These are phyloP conservation scores for Villa cingulata DNA, from an alignment of 2,888 invertebrate species.

Conservation along the genomic window DNA sequence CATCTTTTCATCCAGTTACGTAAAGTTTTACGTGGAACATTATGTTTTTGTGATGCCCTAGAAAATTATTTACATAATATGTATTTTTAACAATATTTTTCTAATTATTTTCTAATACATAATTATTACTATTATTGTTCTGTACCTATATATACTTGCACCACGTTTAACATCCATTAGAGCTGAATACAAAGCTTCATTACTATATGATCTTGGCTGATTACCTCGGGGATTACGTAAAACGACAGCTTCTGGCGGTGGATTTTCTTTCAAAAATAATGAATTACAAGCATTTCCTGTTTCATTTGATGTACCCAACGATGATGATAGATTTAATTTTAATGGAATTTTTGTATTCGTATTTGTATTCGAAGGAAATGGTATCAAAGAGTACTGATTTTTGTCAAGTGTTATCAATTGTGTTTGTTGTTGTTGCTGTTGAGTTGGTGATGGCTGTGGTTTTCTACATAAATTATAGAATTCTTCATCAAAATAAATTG, in stretches of 20 bases:
- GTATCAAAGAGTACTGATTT: too few relatives aligned
- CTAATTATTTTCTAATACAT: too few relatives aligned
- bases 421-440: too few relatives aligned
- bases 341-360: too few relatives aligned
- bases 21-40: conserved; percentile 45
- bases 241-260: conserved; percentile 16
- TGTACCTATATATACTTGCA: conserved; percentile 44
- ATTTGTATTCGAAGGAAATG: too few relatives aligned
- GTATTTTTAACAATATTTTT: too few relatives aligned
- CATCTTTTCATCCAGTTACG: conserved; percentile 50
- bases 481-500: neutral
- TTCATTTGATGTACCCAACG: neutral
- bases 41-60: conserved; percentile 47
- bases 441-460: too few relatives aligned
- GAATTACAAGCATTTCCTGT: neutral
- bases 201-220: conserved; percentile 21
- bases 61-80: too few relatives aligned
- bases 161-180: conserved; percentile 47
- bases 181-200: conserved; percentile 42
- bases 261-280: neutral
- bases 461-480: neutral
- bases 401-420: too few relatives aligned
- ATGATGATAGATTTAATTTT: neutral
- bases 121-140: neutral
- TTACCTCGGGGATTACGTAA: conserved; percentile 21